Evolutionary conservation across 2,797 vertebrate species (phyloP), one percentile per base, ranked within the genome.

Genomic region (Galagoides demidoff): DNA sequence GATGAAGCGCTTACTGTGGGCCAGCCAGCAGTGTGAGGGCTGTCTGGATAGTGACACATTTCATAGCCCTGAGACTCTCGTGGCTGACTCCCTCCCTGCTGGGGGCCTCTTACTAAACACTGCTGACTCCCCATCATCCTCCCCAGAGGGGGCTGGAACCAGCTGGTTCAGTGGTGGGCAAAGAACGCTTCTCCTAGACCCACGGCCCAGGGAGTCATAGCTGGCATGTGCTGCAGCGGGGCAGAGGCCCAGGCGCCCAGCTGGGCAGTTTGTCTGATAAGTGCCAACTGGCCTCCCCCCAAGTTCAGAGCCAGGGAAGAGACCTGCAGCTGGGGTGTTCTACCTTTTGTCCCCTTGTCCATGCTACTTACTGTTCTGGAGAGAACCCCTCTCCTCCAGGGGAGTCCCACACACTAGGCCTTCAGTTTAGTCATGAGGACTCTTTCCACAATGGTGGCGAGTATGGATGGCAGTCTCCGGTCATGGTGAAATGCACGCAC

Each of bases 401-500:
- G 57, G 55, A 34, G 12, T 3, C 43, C n/a, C 25, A n/a, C 9
- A 27, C 16, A 11, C 76, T 57, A 55, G 81, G 55, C 63, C 73
- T 81, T 63, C 34, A 7, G 16, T 66, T 64, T 17, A 79, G 64
- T 61, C 55, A 0, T 7, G 19, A 17, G 63, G 84, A 81, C 45
- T n/a, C 52, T 70, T 45, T 39, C 34, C 6, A 16, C 0, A 0
- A 2, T 22, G 52, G 16, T 29, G 5, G 31, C 29, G 77, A 61
- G 14, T 59, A 25, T 66, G 17, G 29, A 7, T 9, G 16, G 17
- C 3, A 1, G 23, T 52, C 76, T 66, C 81, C 37, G 55, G 63
- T 37, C 17, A 0, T 22, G 5, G 34, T 34, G 63, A 90, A 59
- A 29, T 31, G 19, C 17, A 22, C 1, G 0, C 3, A 0, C 34